Evolutionary conservation across 2,888 invertebrate species (phyloP).

Genomic region (Diarsia rubi): DNA sequence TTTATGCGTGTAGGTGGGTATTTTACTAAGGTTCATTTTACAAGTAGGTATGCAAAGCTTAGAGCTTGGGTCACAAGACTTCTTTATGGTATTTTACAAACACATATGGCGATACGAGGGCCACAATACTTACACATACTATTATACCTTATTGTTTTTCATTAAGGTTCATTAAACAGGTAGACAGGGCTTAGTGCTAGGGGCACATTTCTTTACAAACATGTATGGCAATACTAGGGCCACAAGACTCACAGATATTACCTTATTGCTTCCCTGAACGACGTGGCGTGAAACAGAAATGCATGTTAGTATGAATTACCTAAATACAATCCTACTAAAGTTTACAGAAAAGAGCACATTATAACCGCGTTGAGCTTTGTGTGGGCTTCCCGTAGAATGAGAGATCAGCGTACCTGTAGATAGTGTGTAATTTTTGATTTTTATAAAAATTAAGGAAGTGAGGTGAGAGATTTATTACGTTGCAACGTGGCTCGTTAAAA

Average conservation of each 20-base stretch:
- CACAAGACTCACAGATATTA: conserved; percentile 29
- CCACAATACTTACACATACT: conserved; percentile 16
- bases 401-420: no score
- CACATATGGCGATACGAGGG: conserved; percentile 4
- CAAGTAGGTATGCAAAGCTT: neutral
- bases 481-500: neutral
- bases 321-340: neutral
- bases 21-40: neutral
- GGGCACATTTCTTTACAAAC: neutral
- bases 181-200: neutral
- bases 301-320: conserved; percentile 1
- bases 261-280: conserved; percentile 48
- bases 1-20: neutral
- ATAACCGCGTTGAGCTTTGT: no score
- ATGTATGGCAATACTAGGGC: conserved; percentile 1
- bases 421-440: no score
- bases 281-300: conserved; percentile 32
- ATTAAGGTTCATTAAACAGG: neutral
- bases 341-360: neutral
- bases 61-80: neutral
- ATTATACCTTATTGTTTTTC: conserved; percentile 32
- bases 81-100: no score
- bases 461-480: no score
- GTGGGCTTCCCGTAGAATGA: no score
- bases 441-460: no score